Evolutionary conservation across 2,888 invertebrate genomes (phyloP).

Genomic region (Nephrotoma flavescens): DNA sequence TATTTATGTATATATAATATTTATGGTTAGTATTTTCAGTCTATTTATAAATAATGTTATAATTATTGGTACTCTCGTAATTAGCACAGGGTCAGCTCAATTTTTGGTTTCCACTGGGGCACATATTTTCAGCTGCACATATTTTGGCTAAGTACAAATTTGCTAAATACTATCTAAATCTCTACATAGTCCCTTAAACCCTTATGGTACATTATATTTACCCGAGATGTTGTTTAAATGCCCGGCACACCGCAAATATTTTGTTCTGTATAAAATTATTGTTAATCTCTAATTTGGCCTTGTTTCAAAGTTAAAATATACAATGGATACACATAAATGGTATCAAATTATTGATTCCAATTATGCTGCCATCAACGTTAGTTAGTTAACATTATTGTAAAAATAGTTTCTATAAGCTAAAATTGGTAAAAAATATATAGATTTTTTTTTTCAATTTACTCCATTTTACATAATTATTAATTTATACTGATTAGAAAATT

Average conservation of each 20-base stretch:
- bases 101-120: not conserved
- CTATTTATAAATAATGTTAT: not conserved
- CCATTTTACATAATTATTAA: not conserved
- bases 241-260: not conserved
- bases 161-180: not conserved
- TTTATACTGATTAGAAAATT: not conserved
- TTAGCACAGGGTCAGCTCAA: not conserved
- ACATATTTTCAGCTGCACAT: not conserved
- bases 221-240: not conserved
- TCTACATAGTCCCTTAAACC: not conserved
- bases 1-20: not conserved
- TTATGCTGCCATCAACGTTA: not conserved
- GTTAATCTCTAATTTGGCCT: not conserved
- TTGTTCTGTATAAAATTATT: not conserved
- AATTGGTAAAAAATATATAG: not conserved
- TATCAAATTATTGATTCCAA: not conserved
- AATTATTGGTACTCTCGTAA: not conserved
- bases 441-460: not conserved
- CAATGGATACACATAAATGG: not conserved
- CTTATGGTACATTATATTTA: not conserved
- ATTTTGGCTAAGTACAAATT: not conserved
- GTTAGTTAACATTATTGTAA: not conserved
- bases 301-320: not conserved
- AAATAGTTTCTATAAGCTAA: not conserved
- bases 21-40: not conserved